Evolutionary conservation across 2,113 vertebrate genomes (phyloP).

Genomic region (Notiomystis cincta): DNA sequence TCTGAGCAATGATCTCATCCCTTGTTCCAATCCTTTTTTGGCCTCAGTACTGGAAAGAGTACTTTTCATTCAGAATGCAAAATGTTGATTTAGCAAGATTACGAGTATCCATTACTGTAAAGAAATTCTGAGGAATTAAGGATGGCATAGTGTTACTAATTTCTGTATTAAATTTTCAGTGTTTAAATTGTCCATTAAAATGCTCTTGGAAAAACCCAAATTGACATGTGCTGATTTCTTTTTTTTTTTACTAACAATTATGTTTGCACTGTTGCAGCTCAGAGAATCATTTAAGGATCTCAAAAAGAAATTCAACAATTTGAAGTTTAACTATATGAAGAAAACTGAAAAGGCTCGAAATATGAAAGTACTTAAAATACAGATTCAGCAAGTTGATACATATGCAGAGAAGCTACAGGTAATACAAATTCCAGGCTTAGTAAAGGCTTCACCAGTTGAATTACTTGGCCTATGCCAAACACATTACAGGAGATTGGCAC

Average conservation of each 20-base stretch:
- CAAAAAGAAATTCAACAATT: constrained; percentile 89
- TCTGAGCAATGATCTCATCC: background rate
- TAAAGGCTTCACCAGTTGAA: background rate
- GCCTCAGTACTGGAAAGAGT: background rate
- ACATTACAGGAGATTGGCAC: background rate
- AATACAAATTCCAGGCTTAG: background rate
- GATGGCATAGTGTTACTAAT: background rate
- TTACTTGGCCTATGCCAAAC: background rate
- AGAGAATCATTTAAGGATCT: constrained; percentile 86
- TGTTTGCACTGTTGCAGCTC: constrained; percentile 70
- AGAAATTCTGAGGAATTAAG: background rate
- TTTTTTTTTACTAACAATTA: background rate
- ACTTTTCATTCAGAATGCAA: background rate
- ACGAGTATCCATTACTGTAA: background rate
- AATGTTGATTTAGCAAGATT: background rate
- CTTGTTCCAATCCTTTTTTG: background rate
- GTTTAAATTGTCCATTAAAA: background rate
- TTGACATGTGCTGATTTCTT: background rate
- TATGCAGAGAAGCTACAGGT: constrained; percentile 83
- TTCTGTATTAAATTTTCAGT: background rate
- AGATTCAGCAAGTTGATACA: constrained; percentile 82
- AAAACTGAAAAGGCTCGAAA: constrained; percentile 84
- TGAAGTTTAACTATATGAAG: constrained; percentile 86
- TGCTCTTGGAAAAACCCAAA: background rate
- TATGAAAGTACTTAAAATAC: constrained; percentile 80